These are phyloP conservation scores for Sarcophaga caerulescens DNA, from an alignment of 2,888 invertebrate genomes.

Conservation along the genomic window DNA sequence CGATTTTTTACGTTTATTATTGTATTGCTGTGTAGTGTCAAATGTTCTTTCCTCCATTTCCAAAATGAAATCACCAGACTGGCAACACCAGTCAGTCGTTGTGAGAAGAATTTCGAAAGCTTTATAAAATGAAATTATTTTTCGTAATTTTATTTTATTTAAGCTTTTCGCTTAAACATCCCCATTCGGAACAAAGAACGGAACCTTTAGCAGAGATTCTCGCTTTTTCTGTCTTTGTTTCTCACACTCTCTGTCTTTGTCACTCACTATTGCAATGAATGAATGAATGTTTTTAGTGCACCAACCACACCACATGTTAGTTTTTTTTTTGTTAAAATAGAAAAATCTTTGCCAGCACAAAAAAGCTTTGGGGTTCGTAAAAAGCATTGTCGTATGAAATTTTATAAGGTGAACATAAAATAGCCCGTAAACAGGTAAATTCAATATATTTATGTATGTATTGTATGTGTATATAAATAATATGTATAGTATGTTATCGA, in stretches of 20 bases:
- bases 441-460: not conserved
- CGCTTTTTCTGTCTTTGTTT: too few species aligned
- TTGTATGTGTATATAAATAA: not conserved
- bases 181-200: not conserved
- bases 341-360: not conserved
- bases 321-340: conserved; percentile 29
- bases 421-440: conserved; percentile 49
- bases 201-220: not conserved
- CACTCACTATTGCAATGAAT: not conserved
- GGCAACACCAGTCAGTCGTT: conserved; percentile 36
- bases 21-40: conserved; percentile 25
- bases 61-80: not conserved
- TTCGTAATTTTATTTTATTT: conserved; percentile 48
- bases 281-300: conserved; percentile 33
- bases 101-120: conserved; percentile 16
- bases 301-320: conserved; percentile 9
- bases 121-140: conserved; percentile 42
- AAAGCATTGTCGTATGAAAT: not conserved
- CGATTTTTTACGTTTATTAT: conserved; percentile 13
- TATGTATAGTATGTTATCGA: not conserved
- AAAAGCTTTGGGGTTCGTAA: conserved; percentile 2
- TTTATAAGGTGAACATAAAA: not conserved
- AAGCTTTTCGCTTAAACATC: conserved; percentile 24
- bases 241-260: too few species aligned
- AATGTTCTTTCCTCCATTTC: not conserved